phyloP scores from a whole-genome alignment of 1,140 invertebrate genomes.

The Paralvinella palmiformis region DNA sequence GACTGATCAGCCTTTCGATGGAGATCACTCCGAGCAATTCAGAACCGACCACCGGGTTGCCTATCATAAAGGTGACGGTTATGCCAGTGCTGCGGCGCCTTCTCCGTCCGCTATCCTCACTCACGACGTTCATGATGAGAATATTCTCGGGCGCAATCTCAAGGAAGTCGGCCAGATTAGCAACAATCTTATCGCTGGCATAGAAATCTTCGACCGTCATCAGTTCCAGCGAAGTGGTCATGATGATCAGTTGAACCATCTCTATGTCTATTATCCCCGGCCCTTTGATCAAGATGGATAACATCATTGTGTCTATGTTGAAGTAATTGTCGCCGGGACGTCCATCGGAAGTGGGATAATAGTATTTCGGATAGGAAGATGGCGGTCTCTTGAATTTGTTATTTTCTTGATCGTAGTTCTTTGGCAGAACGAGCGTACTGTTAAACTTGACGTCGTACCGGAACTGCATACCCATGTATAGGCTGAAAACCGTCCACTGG shows the following conservation, averaged over 20 bases:
- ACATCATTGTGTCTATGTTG: constrained; percentile 27
- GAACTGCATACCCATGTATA: constrained; percentile 33
- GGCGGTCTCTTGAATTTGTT: not conserved
- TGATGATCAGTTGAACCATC: constrained; percentile 21
- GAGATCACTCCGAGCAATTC: no score
- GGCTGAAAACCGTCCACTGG: constrained; percentile 27
- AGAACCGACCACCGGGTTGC: no score
- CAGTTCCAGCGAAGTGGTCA: constrained; percentile 27
- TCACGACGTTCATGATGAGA: constrained; percentile 31
- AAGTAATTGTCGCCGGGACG: constrained; percentile 30
- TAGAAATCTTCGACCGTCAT: constrained; percentile 39
- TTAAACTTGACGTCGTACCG: constrained; percentile 39
- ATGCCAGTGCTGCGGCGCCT: no score
- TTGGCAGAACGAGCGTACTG: constrained; percentile 27
- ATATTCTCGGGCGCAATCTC: constrained; percentile 34
- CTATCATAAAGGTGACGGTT: no score
- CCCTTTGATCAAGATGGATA: constrained; percentile 9
- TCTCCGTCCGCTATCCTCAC: constrained; percentile 13
- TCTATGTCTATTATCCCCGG: not conserved
- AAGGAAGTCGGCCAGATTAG: constrained; percentile 40
- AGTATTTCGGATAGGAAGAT: not conserved
- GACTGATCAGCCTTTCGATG: no score
- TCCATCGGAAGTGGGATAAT: constrained; percentile 7
- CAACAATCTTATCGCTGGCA: constrained; percentile 37
- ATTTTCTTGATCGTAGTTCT: constrained; percentile 26